Evolutionary conservation across 2,797 vertebrate genomes (phyloP), one percentile per base, ranked within the genome.

Genomic region (Meda fulgida): DNA sequence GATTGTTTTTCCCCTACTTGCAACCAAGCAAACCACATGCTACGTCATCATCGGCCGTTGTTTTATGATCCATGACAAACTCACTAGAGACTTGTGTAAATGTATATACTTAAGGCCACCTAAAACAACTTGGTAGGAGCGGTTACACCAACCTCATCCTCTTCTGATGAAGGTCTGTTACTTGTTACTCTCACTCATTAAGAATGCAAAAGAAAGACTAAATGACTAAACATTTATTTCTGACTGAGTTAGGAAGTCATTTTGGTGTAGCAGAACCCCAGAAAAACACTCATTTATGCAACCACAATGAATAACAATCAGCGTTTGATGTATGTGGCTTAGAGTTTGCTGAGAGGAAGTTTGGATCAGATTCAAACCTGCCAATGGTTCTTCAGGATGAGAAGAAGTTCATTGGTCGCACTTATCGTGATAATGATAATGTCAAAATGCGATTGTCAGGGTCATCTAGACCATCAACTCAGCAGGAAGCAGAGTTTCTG

Each of bases 21-120:
- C 76, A 75, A 72, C 38, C 36, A 66, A 51, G 71, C 43, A 43
- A 69, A 83, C 34, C 55, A 70, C 70, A 84, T 89, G 71, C 73
- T 58, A 38, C 26, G 18, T 65, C n/a, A 78, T 80, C 69, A 43
- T 73, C 9, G 13, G 48, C 21, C 8, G 11, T 31, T 76, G 43
- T n/a, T 34, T 86, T 31, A 34, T 70, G 21, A 43, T 66, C 46
- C 18, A 71, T 76, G 63, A 65, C 38, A 79, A 51, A 80, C 66
- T 34, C 23, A 38, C 8, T 78, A 67, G 31, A 79, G 31, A 83
- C 48, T 58, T 87, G 65, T 85, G 38, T 81, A 67, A 76, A 85
- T 80, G 73, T 78, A 67, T 70, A 40, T 80, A 80, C 34, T 31
- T 73, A 63, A 31, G 26, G 31, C 4, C 18, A 18, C 71, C 7